Base-by-base conservation (phyloP, 1,140 invertebrate species). In the Atta cephalotes region DNA sequence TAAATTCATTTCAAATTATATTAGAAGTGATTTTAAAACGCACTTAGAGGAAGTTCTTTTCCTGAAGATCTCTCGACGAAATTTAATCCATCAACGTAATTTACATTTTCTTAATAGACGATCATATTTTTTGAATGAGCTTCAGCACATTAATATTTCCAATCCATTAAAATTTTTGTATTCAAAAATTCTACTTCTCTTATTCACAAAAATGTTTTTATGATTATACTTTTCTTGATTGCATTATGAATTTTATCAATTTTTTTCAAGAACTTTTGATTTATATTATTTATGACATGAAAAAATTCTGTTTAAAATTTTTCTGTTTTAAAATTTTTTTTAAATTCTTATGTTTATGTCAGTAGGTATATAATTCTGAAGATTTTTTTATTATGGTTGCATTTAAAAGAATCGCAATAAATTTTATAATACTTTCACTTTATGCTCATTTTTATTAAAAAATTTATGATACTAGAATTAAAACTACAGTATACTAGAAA, bases 41-140 rank as follows among this genome's bases (percentile, higher is more conserved):
- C n/a, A 2, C 39, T 0, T n/a, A 66, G 65, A 45, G 7, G 35
- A 45, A 16, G 10, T 0, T 68, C 12, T 68, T 2, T 39, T 68
- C 21, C 65, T 21, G n/a, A 45, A 45, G n/a, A 39, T 39, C 65
- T 45, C n/a, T 68, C n/a, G 9, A n/a, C n/a, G n/a, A 68, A 45
- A 68, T 14, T 68, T 68, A 68, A 68, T 68, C n/a, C 35, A 68
- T 45, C 10, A 68, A 45, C 35, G n/a, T 21, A 68, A 68, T 68
- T 68, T 45, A 45, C 10, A 45, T 68, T 45, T 68, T 12, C n/a
- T 39, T 45, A 35, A n/a, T 45, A 16, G n/a, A 68, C 16, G 4
- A 68, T 68, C 35, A 6, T 66, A 18, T 66, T 66, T 68, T 68
- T 68, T 14, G 4, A 21, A 21, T 68, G 10, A 39, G 0, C n/a